Evolutionary conservation across 2,797 vertebrate species (phyloP).

Genomic region (Graptemys geographica): DNA sequence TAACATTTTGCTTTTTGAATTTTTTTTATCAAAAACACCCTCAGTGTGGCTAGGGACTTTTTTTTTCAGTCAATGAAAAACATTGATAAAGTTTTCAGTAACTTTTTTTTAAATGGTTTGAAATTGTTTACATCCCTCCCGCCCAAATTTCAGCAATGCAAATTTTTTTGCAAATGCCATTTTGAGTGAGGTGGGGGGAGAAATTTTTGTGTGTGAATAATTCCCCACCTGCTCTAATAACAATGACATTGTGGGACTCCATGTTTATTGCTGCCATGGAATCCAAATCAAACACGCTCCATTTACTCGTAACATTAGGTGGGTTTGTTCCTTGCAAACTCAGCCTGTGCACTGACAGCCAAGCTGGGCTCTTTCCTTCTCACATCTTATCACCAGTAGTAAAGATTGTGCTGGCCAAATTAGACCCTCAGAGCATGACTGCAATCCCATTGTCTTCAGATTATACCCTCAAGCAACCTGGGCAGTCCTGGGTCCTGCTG

Average conservation of each 20-base stretch:
- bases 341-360: not conserved
- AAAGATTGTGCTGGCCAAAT: accelerated
- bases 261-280: not conserved
- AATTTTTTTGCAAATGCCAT: conserved; percentile 3
- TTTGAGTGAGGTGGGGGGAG: not conserved
- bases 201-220: not conserved
- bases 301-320: not conserved
- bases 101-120: not conserved
- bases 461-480: not conserved
- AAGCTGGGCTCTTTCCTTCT: accelerated
- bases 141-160: not conserved
- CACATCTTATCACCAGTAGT: accelerated
- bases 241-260: accelerated
- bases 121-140: not conserved
- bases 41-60: not conserved
- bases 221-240: not conserved
- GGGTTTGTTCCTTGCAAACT: not conserved
- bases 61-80: not conserved
- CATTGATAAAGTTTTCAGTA: not conserved
- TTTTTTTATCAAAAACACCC: not conserved
- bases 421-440: not conserved
- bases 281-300: accelerated
- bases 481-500: not conserved
- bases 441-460: not conserved
- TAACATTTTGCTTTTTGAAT: not conserved